Evolutionary conservation across 2,113 vertebrate genomes (phyloP).

Genomic region (Apus apus): DNA sequence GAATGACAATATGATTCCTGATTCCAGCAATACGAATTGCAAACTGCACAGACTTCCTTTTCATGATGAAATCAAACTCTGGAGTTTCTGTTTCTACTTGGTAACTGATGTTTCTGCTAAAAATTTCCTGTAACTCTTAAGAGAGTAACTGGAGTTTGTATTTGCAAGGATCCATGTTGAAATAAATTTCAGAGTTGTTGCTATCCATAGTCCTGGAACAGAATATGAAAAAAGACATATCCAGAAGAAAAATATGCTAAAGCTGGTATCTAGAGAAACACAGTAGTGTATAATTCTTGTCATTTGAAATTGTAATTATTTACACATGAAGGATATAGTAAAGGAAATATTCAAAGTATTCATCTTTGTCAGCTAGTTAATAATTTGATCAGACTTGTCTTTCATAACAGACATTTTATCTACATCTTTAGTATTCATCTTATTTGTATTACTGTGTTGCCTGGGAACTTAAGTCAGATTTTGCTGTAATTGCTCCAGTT

Average conservation of each 20-base stretch:
- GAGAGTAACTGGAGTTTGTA: background rate
- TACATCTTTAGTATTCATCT: background rate
- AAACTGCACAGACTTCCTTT: background rate
- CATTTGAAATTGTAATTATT: background rate
- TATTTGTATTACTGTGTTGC: background rate
- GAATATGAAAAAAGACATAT: background rate
- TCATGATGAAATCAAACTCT: background rate
- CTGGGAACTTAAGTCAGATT: background rate
- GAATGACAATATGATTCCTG: background rate
- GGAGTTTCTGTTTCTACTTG: background rate
- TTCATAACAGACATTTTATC: background rate
- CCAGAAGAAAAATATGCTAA: background rate
- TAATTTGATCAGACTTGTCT: background rate
- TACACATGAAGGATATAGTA: background rate
- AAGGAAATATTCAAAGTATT: background rate
- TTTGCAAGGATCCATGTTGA: background rate
- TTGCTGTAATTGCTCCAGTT: background rate
- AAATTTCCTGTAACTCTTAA: background rate
- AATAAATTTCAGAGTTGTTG: background rate
- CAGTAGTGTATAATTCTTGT: background rate
- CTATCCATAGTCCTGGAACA: background rate
- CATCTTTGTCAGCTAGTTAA: background rate
- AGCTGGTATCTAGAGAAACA: background rate
- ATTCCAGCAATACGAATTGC: background rate
- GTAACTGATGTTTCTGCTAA: background rate